Evolutionary conservation across 2,888 invertebrate genomes (phyloP).

Genomic region (Andrena chrysosceles): DNA sequence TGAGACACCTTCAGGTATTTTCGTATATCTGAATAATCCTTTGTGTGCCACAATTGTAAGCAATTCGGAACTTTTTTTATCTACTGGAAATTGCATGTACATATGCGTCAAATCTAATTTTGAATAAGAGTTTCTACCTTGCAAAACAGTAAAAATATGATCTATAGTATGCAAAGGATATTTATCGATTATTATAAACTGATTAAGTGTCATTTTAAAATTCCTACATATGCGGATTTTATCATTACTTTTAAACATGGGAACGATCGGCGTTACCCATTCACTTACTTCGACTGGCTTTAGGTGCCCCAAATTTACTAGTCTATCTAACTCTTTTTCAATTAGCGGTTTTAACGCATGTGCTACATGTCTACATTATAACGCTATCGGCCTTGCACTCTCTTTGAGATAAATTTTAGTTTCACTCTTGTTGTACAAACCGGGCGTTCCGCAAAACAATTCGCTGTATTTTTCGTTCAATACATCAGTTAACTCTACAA

Average conservation of each 20-base stretch:
- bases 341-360: neutral
- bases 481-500: too few relatives aligned
- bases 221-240: neutral
- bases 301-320: neutral
- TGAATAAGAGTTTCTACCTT: neutral
- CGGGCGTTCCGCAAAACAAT: neutral
- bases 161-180: neutral
- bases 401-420: neutral
- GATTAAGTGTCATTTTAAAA: conserved; percentile 4
- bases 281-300: neutral
- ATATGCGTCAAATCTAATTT: neutral
- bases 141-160: neutral
- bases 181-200: neutral
- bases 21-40: conserved; percentile 11
- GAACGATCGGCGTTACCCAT: conserved; percentile 3
- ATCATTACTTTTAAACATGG: neutral
- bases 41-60: neutral
- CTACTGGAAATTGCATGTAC: conserved; percentile 8
- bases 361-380: neutral
- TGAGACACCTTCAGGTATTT: conserved; percentile 1
- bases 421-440: neutral
- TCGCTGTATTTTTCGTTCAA: neutral
- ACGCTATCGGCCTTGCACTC: neutral
- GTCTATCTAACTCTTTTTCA: neutral
- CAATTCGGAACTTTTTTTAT: neutral